Base-by-base conservation (phyloP, 2,113 vertebrate genomes). In the Myrmecobius fasciatus region DNA sequence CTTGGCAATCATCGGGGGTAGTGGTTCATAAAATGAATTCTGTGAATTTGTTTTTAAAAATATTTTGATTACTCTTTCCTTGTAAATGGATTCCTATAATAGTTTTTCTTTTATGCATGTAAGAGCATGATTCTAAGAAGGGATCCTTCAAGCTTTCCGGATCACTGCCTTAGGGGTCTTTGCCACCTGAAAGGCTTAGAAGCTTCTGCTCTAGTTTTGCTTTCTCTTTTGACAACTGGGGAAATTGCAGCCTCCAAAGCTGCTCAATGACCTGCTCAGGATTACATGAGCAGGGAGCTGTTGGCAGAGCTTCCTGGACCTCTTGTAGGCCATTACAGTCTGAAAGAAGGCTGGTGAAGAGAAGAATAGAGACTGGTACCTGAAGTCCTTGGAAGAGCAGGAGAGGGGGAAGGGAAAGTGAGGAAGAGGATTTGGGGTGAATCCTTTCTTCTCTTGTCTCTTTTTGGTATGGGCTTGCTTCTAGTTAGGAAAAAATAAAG, bases 371-470 rank as follows among this genome's bases (percentile, higher is more conserved):
- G 17, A 0, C 9, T 47, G 0, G 1, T 52, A 0, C 94, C 95
- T 93, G 96, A 89, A 95, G 92, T 56, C 53, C 46, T 52, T 89
- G 92, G 89, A 49, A 91, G 7, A 53, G 28, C 51, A 25, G 46
- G 52, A n/a, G 90, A 25, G 25, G 53, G 25, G 60, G 88, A 43
- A 75, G 95, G 94, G 60, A 91, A 95, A 53, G 56, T 51, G 52
- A 75, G 14, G 20, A 36, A 75, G 49, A 89, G 22, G 24, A 47
- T 92, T 91, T 90, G n/a, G 49, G 92, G 67, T n/a, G 92, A 31
- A 92, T 10, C 2, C n/a, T n/a, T 54, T 93, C 43, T 95, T 14
- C 89, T 88, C 31, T 22, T 22, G 8, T 36, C 22, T 92, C 67
- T 94, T 95, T 92, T 11, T 91, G 51, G 90, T 88, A 48, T 46